Percentiles rank a stretch among this genome's conserved stretches.
Evolutionary conservation across 2,888 invertebrate species (phyloP).

Genomic region (Cephus pygmeus): DNA sequence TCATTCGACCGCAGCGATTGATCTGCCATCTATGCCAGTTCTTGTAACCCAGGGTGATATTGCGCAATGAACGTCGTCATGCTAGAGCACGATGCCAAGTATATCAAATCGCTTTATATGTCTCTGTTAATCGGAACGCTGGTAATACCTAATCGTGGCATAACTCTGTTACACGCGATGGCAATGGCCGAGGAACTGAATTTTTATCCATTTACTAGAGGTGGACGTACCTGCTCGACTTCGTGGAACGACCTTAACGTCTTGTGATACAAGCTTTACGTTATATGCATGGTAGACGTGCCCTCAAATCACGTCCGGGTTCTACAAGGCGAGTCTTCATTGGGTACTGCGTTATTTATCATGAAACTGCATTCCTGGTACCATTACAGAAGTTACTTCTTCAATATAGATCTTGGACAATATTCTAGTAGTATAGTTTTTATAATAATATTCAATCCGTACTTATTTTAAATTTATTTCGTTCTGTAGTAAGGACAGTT

Average conservation of each 20-base stretch:
- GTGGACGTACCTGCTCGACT: not conserved
- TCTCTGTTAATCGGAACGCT: not conserved
- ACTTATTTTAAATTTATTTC: not conserved
- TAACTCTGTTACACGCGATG: not conserved
- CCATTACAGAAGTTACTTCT: not conserved
- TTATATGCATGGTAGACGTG: constrained; percentile 18
- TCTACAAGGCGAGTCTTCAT: constrained; percentile 28
- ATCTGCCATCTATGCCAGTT: not conserved
- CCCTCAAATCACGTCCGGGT: constrained; percentile 40
- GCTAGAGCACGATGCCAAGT: not conserved
- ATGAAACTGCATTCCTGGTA: constrained; percentile 31
- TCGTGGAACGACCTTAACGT: not conserved
- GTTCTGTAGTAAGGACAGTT: not conserved
- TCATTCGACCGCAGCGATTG: not conserved
- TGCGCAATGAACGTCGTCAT: not conserved
- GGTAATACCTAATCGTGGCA: not conserved
- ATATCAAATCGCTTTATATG: not conserved
- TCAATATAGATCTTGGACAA: not conserved
- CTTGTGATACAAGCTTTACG: constrained; percentile 24
- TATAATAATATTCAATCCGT: not conserved
- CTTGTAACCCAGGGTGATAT: not conserved
- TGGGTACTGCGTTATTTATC: not conserved
- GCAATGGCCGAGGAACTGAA: constrained; percentile 2
- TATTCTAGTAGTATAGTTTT: not conserved
- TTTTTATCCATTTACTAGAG: not conserved